Percentiles rank a stretch among this genome's conserved stretches.
These are phyloP conservation scores for Synodontis membranacea DNA, from an alignment of 2,113 vertebrate species.

Conservation along the genomic window DNA sequence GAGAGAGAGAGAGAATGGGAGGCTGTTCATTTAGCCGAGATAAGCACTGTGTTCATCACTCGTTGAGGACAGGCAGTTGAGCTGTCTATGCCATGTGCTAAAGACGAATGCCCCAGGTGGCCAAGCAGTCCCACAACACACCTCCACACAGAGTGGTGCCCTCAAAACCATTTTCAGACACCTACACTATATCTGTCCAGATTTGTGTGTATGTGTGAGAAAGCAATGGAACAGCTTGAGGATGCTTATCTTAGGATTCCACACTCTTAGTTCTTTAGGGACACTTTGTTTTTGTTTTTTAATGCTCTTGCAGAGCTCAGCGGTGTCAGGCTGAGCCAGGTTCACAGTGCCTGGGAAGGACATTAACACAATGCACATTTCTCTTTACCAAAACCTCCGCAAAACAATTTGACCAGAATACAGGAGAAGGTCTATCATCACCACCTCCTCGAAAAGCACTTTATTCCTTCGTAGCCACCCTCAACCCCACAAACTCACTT, in stretches of 20 bases:
- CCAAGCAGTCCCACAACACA: slow-evolving; percentile 37
- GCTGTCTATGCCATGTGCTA: not conserved
- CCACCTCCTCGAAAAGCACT: slow-evolving; percentile 47
- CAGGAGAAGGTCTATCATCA: slow-evolving; percentile 51
- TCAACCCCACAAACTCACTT: slow-evolving; percentile 36
- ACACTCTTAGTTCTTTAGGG: not conserved
- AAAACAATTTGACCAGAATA: slow-evolving; percentile 45
- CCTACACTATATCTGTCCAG: slow-evolving; percentile 27
- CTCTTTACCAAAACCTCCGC: slow-evolving; percentile 51
- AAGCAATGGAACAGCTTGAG: slow-evolving; percentile 13
- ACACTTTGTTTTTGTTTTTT: not conserved
- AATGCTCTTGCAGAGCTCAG: slow-evolving; percentile 40
- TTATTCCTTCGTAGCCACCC: slow-evolving; percentile 6
- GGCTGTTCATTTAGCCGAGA: slow-evolving; percentile 40
- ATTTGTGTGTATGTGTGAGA: not conserved
- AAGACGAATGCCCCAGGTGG: slow-evolving; percentile 41
- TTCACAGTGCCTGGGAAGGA: slow-evolving; percentile 41
- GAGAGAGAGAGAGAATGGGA: not conserved
- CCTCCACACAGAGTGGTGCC: slow-evolving; percentile 27
- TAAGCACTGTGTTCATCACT: slow-evolving; percentile 40
- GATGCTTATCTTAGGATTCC: not conserved
- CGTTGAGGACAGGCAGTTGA: slow-evolving; percentile 20
- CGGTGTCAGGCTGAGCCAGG: not conserved
- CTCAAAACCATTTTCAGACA: slow-evolving; percentile 35
- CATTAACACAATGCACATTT: slow-evolving; percentile 51